A percentile compares a stretch with the other conserved stretches of the same genome.
phyloP scores from a whole-genome alignment of 2,888 invertebrate genomes.

The Anodontia alba region DNA sequence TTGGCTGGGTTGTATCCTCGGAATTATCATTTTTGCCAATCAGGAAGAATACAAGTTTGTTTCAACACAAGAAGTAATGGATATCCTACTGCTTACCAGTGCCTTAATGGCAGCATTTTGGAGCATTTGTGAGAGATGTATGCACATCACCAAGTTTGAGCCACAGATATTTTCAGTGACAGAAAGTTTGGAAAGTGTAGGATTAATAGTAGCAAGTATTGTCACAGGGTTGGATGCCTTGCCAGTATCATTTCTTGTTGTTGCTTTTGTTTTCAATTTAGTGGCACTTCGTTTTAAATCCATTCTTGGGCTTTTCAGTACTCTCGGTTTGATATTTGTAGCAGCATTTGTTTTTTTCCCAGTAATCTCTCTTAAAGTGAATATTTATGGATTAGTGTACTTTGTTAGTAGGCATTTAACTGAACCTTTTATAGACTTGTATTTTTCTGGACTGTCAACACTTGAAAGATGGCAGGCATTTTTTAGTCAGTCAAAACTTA shows the following conservation, averaged over 20 bases:
- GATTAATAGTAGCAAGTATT: conserved; percentile 78
- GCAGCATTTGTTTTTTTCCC: conserved; percentile 73
- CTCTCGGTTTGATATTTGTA: conserved; percentile 69
- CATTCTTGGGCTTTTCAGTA: conserved; percentile 71
- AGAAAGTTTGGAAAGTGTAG: conserved; percentile 79
- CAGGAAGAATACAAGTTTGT: conserved; percentile 70
- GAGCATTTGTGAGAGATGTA: conserved; percentile 72
- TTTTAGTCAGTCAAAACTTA: conserved; percentile 68
- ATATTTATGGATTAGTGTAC: conserved; percentile 80
- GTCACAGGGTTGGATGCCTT: conserved; percentile 73
- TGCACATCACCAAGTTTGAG: conserved; percentile 65
- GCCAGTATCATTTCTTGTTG: conserved; percentile 71
- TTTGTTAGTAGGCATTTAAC: conserved; percentile 77
- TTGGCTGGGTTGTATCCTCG: conserved; percentile 82
- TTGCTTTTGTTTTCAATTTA: conserved; percentile 76
- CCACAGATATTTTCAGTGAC: conserved; percentile 66
- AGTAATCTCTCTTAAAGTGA: conserved; percentile 70
- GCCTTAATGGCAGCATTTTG: conserved; percentile 74
- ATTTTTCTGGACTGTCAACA: conserved; percentile 77
- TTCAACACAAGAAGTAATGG: conserved; percentile 78
- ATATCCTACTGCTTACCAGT: conserved; percentile 80
- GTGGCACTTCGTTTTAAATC: conserved; percentile 82
- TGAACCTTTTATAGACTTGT: conserved; percentile 80
- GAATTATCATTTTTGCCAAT: conserved; percentile 80
- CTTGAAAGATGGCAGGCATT: conserved; percentile 82